Evolutionary conservation across 1,140 invertebrate species (phyloP), one percentile per base, ranked within the genome.

Genomic region (Drosophila kurseongensis): DNA sequence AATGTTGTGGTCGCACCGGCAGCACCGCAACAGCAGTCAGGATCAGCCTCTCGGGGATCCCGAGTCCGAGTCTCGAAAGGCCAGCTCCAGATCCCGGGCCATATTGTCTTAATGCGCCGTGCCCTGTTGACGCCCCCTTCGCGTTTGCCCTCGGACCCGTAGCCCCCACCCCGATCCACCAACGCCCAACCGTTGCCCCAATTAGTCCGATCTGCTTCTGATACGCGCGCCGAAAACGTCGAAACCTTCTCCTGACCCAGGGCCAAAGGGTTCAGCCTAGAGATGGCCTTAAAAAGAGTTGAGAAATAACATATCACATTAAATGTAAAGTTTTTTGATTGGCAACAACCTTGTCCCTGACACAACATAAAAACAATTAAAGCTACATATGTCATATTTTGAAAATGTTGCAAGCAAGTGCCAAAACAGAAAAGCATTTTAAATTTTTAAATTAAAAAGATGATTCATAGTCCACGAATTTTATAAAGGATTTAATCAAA

Each of bases 191-290:
- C 42, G 76, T 81, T 86, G 90, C 78, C 89, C 89, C 89, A 91
- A 91, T 91, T 91, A 91, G 89, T 77, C 75, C 75, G 89, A 91
- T 91, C 76, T 85, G 89, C 89, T 91, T 91, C 89, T 91, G 89
- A 91, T 91, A 91, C 79, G 89, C 84, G 90, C 78, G 78, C 68
- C 75, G 55, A 75, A 83, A 78, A 80, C 63, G 72, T 68, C 61
- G 65, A 66, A 68, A 66, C 32, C 65, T 44, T 68, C 73, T 56
- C 65, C 38, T 57, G 65, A 78, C 76, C 74, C 75, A 42, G 55
- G 75, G 56, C 35, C 63, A 52, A 61, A 71, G 38, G 57, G 68
- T 57, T 74, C 48, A 41, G 40, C 35, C 27, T 45, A 38, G 74
- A 29, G 60, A 72, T 60, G 76, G n/a, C 7, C 29, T 4, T 1